Evolutionary conservation across 2,113 vertebrate genomes (phyloP).

Genomic region (Nothoprocta pentlandii): DNA sequence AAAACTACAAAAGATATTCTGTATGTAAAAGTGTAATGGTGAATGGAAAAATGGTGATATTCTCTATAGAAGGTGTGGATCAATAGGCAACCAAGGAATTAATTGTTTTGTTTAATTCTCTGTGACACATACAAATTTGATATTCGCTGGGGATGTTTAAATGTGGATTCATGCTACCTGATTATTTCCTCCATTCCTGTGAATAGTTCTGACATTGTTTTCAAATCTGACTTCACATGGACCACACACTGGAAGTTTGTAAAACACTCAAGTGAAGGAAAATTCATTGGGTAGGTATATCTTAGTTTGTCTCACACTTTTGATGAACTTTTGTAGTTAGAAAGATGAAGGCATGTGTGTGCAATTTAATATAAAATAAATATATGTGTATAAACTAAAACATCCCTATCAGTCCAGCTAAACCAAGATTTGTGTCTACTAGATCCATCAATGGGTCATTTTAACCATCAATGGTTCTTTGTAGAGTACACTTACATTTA

Average conservation of each 20-base stretch:
- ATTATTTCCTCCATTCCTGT: background rate
- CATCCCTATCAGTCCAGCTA: background rate
- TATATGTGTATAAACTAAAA: background rate
- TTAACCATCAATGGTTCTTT: background rate
- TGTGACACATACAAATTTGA: rapidly evolving
- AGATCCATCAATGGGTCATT: background rate
- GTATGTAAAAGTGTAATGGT: background rate
- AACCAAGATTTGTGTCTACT: background rate
- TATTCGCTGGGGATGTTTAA: background rate
- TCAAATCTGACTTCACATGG: background rate
- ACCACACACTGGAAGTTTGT: background rate
- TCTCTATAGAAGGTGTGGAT: background rate
- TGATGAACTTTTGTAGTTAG: background rate
- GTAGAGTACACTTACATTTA: background rate
- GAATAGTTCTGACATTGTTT: background rate
- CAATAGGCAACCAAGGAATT: background rate
- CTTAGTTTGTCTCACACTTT: background rate
- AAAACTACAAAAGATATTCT: background rate
- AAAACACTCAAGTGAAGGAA: background rate
- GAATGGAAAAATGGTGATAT: background rate
- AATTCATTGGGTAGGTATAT: background rate
- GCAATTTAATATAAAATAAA: background rate
- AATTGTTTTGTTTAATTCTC: background rate
- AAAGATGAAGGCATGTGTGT: background rate
- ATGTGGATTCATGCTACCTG: background rate